Evolutionary conservation across 2,888 invertebrate species (phyloP), one percentile per base, ranked within the genome.

Genomic region (Steinernema hermaphroditum): DNA sequence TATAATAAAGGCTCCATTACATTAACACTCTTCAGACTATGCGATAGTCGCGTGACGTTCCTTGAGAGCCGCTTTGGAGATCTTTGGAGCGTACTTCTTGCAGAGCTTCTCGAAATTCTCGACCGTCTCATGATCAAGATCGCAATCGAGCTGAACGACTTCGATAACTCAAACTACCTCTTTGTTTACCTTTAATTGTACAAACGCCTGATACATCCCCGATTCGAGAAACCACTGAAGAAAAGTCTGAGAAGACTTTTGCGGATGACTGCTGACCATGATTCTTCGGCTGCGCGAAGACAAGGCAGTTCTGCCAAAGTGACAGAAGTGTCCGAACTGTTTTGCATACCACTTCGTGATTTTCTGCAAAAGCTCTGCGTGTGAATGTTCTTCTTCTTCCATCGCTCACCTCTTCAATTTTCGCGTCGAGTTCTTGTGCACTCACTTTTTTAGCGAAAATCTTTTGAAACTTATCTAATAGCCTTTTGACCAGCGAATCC

Each of bases 281-380:
- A 62, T 27, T 62, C 62, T 77, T 1, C 77, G 71, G 19, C 69
- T 74, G 2, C 76, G 54, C 0, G 77, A 54, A 1, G 76, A 69
- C 22, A 79, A 27, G 14, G 72, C 37, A 1, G 71, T 32, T 24
- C 57, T 4, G 24, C 73, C 73, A 29, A 72, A 77, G 69, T 32
- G 29, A 14, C 73, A 71, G 43, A 71, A 79, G 71, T 82, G 82
- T 2, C 82, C 82, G 54, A 83, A 83, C 19, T 80, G 71, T 49
- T 74, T 72, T 22, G 83, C 78, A 70, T 82, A 83, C 77, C 78
- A 83, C 19, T 46, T 72, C 14, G 75, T 68, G 75, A 83, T 79
- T 24, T 78, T 72, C 75, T 79, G 68, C 79, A 78, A 32, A 69
- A 78, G 37, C 12, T 9, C 68, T 8, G 54, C 32, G 32, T 41